A percentile compares a stretch with the other conserved stretches of the same genome.
Evolutionary conservation across 2,888 invertebrate species (phyloP).

Genomic region (Leptopilina myrica): DNA sequence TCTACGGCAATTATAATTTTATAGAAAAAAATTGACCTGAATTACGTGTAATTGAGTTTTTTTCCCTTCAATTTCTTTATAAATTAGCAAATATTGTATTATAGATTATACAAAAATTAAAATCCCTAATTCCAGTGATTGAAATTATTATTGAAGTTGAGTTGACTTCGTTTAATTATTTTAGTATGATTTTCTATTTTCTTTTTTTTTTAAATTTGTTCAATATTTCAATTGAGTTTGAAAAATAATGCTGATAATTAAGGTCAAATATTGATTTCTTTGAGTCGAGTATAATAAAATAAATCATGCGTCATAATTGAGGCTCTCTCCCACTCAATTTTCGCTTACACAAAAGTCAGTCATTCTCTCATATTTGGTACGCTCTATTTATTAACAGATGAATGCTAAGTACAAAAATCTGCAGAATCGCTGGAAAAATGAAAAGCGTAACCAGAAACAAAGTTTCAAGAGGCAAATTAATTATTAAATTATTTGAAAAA

Average conservation of each 20-base stretch:
- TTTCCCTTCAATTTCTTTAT: not conserved
- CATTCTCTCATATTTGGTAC: conserved; percentile 35
- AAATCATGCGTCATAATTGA: conserved; percentile 37
- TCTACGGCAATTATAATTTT: conserved; percentile 1
- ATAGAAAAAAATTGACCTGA: not conserved
- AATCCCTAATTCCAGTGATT: no score
- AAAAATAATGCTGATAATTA: no score
- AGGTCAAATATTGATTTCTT: no score
- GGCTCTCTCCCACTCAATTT: conserved; percentile 35
- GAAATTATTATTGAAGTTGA: no score
- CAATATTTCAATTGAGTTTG: no score
- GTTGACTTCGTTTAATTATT: not conserved
- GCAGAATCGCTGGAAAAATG: conserved; percentile 7
- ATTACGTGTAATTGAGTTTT: not conserved
- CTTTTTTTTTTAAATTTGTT: no score
- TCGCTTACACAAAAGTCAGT: conserved; percentile 18
- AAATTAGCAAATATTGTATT: not conserved
- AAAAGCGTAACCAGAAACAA: not conserved
- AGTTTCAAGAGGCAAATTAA: conserved; percentile 22
- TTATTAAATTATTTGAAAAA: conserved; percentile 5
- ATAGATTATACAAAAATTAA: no score
- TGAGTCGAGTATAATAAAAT: not conserved
- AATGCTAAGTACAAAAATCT: conserved; percentile 32
- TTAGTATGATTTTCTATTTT: not conserved
- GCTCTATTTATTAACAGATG: conserved; percentile 31